Evolutionary conservation across 53 echinoderm and acorn worm genomes (phyloP).

Genomic region (Luidia sarsii): DNA sequence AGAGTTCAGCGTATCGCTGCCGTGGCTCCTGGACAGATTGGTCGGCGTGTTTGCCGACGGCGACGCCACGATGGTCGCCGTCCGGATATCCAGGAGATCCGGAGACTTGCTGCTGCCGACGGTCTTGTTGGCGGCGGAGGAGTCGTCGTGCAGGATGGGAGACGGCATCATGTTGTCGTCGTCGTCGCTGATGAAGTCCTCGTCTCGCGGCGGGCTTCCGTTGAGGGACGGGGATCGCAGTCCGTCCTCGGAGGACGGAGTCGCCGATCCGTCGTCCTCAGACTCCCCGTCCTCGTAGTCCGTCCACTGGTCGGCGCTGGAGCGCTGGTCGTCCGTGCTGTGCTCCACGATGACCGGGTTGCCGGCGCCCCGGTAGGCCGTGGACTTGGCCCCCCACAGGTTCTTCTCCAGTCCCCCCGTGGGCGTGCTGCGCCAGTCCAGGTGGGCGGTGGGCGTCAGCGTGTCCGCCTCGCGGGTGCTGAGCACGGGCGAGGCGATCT

Average conservation of each 20-base stretch:
- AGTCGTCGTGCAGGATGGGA: slow-evolving; percentile 17
- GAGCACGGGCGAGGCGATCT: slow-evolving; percentile 80
- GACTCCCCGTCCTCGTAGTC: slow-evolving; percentile 5
- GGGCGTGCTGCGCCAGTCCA: slow-evolving; percentile 58
- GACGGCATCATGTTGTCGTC: slow-evolving; percentile 16
- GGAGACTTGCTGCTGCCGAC: slow-evolving; percentile 1
- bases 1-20: slow-evolving; percentile 29
- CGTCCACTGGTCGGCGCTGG: slow-evolving; percentile 32
- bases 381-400: slow-evolving; percentile 1
- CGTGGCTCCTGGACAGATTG: background rate
- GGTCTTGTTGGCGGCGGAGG: background rate
- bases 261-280: slow-evolving; percentile 5
- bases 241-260: slow-evolving; percentile 25
- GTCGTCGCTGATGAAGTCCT: slow-evolving; percentile 38
- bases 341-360: slow-evolving; percentile 15
- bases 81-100: slow-evolving; percentile 4
- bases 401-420: slow-evolving; percentile 46
- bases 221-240: slow-evolving; percentile 26
- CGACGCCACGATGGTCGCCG: background rate
- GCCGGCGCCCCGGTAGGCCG: background rate
- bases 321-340: slow-evolving; percentile 50
- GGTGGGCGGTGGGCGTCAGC: slow-evolving; percentile 81
- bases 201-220: slow-evolving; percentile 10
- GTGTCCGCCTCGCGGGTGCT: slow-evolving; percentile 95
- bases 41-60: background rate